Conservation (phyloP, 2,888 invertebrate genomes). For the Pardosa pseudoannulata region DNA sequence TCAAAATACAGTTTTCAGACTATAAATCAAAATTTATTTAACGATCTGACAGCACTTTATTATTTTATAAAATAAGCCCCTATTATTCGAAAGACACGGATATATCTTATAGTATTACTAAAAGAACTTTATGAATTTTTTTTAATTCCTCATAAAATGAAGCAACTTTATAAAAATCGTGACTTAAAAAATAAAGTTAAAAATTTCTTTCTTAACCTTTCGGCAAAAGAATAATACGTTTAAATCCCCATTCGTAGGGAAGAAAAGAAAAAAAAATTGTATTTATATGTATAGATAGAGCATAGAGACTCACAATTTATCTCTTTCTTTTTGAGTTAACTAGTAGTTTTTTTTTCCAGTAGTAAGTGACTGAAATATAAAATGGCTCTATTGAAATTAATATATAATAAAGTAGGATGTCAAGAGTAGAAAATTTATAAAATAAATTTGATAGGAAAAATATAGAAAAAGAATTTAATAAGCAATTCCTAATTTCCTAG, state of each 20-base stretch:
- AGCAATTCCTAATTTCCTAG: too few relatives aligned
- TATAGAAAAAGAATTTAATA: too few relatives aligned
- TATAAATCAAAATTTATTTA: conserved; percentile 33
- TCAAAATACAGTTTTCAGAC: conserved; percentile 2
- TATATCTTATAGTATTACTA: conserved; percentile 45
- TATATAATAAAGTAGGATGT: too few relatives aligned
- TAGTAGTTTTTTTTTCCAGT: too few relatives aligned
- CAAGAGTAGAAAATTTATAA: too few relatives aligned
- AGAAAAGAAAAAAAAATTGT: conserved; percentile 47
- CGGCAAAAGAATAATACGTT: conserved; percentile 23
- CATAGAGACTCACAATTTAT: too few relatives aligned
- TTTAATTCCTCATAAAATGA: conserved; percentile 21
- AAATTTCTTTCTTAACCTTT: conserved; percentile 47
- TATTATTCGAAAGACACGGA: conserved; percentile 47
- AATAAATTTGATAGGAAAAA: too few relatives aligned
- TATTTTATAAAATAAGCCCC: conserved; percentile 32
- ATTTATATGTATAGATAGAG: too few relatives aligned
- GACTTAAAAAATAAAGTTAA: conserved; percentile 36
- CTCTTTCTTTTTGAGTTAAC: too few relatives aligned
- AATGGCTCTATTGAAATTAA: too few relatives aligned
- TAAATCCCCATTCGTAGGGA: conserved; percentile 46
- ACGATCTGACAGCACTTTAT: conserved; percentile 39
- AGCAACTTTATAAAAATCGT: conserved; percentile 51
- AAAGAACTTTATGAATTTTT: conserved; percentile 30
- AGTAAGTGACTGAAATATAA: too few relatives aligned